Evolutionary conservation across 2,797 vertebrate genomes (phyloP).

Genomic region (Rhinophrynus dorsalis): DNA sequence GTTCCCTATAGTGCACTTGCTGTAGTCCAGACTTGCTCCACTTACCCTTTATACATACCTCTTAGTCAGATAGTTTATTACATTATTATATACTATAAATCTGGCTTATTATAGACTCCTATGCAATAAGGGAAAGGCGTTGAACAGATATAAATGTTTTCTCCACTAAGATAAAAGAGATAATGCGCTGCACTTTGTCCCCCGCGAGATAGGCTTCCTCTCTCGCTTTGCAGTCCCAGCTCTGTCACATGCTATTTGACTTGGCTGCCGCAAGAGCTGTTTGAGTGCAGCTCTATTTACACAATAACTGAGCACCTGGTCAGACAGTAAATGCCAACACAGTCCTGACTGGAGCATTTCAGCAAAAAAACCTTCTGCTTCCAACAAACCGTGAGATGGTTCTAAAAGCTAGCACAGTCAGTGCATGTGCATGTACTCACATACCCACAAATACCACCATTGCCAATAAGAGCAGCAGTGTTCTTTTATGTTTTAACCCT

Average conservation of each 20-base stretch:
- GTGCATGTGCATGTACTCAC: no score
- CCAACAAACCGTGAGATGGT: background rate
- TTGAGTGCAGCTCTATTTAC: constrained; percentile 35
- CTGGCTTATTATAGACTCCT: no score
- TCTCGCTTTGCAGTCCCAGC: background rate
- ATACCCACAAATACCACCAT: no score
- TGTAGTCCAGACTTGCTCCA: no score
- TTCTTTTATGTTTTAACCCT: no score
- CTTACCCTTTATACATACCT: no score
- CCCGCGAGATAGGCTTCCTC: constrained; percentile 12
- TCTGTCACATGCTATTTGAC: constrained; percentile 40
- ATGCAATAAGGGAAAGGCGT: no score
- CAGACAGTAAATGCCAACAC: constrained; percentile 19
- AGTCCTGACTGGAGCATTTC: background rate
- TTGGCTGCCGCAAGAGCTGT: constrained; percentile 22
- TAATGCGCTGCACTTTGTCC: constrained; percentile 9
- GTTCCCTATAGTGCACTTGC: no score
- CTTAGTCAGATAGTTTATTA: no score
- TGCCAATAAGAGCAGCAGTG: no score
- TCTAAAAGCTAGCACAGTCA: no score
- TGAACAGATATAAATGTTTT: constrained; percentile 3
- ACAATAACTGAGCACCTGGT: constrained; percentile 20
- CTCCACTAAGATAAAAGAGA: background rate
- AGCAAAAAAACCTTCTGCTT: background rate
- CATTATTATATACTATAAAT: no score